These are phyloP conservation scores for Sinotaia quadrata DNA, from an alignment of 2,888 invertebrate genomes.

Conservation along the genomic window DNA sequence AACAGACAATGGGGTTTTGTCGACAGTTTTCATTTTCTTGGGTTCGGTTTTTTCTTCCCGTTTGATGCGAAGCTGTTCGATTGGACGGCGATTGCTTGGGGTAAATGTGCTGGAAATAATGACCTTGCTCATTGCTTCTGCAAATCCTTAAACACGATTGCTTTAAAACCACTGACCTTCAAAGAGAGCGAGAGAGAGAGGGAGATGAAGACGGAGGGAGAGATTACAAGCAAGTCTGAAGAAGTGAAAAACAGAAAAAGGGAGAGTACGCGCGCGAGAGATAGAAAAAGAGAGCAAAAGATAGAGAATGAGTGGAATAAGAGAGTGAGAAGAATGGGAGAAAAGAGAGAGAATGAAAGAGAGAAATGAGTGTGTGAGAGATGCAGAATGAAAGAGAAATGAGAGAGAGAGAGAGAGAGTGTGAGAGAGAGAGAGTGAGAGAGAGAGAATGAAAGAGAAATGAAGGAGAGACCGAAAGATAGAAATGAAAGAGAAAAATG, in stretches of 20 bases:
- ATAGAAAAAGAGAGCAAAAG: not conserved
- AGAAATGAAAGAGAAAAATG: too few relatives aligned
- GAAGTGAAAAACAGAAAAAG: not conserved
- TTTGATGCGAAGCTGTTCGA: not conserved
- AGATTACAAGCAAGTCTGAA: not conserved
- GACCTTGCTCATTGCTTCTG: slow-evolving; percentile 16
- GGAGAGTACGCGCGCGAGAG: not conserved
- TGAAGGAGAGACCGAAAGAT: too few relatives aligned
- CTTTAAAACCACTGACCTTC: not conserved
- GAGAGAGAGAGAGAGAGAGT: too few relatives aligned
- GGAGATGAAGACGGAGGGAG: not conserved
- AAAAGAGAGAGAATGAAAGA: too few relatives aligned
- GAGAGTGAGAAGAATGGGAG: too few relatives aligned
- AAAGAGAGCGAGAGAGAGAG: not conserved
- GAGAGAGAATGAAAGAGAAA: too few relatives aligned
- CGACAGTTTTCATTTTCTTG: slow-evolving; percentile 10
- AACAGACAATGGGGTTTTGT: slow-evolving; percentile 27
- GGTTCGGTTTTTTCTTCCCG: not conserved
- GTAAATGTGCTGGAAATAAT: slow-evolving; percentile 14
- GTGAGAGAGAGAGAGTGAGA: too few relatives aligned
- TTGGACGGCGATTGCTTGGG: slow-evolving; percentile 1
- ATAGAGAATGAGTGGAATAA: not conserved
- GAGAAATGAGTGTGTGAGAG: too few relatives aligned
- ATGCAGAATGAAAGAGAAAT: too few relatives aligned
- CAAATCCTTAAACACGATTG: slow-evolving; percentile 29